Evolutionary conservation across 1,140 invertebrate genomes (phyloP).

Genomic region (Panulirus ornatus): DNA sequence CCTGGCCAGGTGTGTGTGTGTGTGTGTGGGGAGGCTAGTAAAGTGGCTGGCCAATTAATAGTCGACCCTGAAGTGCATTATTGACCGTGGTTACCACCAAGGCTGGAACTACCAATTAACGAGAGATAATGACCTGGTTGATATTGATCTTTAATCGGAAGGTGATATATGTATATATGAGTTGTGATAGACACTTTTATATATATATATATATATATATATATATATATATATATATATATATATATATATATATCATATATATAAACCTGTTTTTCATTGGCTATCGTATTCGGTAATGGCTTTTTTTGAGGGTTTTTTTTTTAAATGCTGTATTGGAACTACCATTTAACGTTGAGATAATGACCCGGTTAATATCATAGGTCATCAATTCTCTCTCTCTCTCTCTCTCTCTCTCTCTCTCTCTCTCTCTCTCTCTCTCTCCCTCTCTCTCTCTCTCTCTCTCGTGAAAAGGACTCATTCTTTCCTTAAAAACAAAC

Average conservation of each 20-base stretch:
- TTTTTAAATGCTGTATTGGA: not conserved
- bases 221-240: not conserved
- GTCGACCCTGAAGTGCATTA: too few species aligned
- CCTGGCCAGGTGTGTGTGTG: too few species aligned
- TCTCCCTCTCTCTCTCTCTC: conserved; percentile 24
- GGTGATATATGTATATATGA: too few species aligned
- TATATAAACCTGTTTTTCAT: not conserved
- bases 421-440: conserved; percentile 15
- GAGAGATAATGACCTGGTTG: too few species aligned
- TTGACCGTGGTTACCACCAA: too few species aligned
- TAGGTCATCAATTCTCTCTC: not conserved
- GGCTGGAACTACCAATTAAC: too few species aligned
- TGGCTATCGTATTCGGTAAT: not conserved
- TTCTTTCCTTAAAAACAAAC: too few species aligned
- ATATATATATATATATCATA: not conserved
- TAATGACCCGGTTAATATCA: not conserved
- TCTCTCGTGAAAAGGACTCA: too few species aligned
- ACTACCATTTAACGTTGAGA: not conserved
- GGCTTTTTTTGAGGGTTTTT: not conserved
- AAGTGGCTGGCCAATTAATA: too few species aligned
- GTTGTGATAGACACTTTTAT: too few species aligned
- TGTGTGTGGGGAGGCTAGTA: too few species aligned
- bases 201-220: conserved; percentile 41
- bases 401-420: not conserved
- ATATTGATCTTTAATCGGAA: too few species aligned